A percentile compares a stretch with the other conserved stretches of the same genome.
Evolutionary conservation across 2,888 invertebrate genomes (phyloP).

Genomic region (Apodemia duryi): DNA sequence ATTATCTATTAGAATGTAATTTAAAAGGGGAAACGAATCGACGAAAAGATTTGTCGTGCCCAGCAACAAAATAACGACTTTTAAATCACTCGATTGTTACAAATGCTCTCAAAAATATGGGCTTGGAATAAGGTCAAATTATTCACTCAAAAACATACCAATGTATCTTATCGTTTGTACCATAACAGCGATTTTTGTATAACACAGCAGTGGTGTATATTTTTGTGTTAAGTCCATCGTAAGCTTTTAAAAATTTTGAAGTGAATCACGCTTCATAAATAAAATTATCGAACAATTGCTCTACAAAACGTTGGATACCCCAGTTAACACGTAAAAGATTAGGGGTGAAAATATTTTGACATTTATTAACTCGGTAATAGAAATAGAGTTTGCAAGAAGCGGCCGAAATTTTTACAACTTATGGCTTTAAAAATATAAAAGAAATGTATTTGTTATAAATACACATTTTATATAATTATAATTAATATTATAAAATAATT

Average conservation of each 20-base stretch:
- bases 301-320: conserved; percentile 57
- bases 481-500: no score
- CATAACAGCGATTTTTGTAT: conserved; percentile 19
- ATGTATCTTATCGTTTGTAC: conserved; percentile 16
- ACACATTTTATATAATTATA: no score
- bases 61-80: conserved; percentile 47
- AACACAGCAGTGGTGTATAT: not conserved
- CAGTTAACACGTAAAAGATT: conserved; percentile 60
- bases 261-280: conserved; percentile 71
- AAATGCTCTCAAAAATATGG: conserved; percentile 56
- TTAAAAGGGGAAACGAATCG: conserved; percentile 56
- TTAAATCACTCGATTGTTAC: conserved; percentile 60
- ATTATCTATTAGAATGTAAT: conserved; percentile 56
- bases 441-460: no score
- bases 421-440: no score
- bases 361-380: conserved; percentile 40
- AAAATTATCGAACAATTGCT: conserved; percentile 60
- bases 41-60: conserved; percentile 61
- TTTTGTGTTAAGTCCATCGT: conserved; percentile 34
- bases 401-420: not conserved
- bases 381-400: conserved; percentile 4
- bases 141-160: not conserved
- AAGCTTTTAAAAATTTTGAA: conserved; percentile 41
- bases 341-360: conserved; percentile 71
- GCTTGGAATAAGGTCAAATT: conserved; percentile 31